phyloP scores from a whole-genome alignment of 2,888 invertebrate genomes.

The Tipula lateralis region DNA sequence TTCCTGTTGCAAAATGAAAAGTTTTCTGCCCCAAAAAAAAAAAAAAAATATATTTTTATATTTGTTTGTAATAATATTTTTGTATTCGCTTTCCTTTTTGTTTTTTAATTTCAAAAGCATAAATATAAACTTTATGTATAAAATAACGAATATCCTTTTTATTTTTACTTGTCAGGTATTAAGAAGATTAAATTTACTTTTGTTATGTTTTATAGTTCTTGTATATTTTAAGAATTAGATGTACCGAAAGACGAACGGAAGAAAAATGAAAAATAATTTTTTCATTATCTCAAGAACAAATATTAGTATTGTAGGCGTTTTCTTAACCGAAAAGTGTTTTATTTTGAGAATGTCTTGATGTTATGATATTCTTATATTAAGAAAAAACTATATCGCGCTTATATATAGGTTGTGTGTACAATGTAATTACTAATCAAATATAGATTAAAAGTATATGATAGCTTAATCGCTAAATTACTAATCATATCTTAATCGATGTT shows the following conservation, averaged over 20 bases:
- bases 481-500: no score
- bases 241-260: not conserved
- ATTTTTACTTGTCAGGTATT: not conserved
- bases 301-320: not conserved
- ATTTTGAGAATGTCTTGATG: not conserved
- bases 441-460: no score
- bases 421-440: not conserved
- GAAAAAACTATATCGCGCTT: not conserved
- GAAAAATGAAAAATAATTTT: not conserved
- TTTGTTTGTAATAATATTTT: not conserved
- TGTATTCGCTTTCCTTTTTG: not conserved
- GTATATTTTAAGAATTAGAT: not conserved
- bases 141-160: not conserved
- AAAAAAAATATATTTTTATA: not conserved
- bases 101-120: not conserved
- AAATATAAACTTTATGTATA: not conserved
- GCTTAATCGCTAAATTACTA: no score
- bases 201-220: not conserved
- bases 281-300: constrained; percentile 11
- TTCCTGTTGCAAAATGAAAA: not conserved
- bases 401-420: not conserved
- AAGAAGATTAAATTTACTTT: not conserved
- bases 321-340: not conserved
- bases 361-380: not conserved
- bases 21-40: not conserved